Percentiles rank a stretch among this genome's conserved stretches.
These are phyloP conservation scores for Anguilla obscura DNA, from an alignment of 2,797 vertebrate species.

Conservation along the genomic window DNA sequence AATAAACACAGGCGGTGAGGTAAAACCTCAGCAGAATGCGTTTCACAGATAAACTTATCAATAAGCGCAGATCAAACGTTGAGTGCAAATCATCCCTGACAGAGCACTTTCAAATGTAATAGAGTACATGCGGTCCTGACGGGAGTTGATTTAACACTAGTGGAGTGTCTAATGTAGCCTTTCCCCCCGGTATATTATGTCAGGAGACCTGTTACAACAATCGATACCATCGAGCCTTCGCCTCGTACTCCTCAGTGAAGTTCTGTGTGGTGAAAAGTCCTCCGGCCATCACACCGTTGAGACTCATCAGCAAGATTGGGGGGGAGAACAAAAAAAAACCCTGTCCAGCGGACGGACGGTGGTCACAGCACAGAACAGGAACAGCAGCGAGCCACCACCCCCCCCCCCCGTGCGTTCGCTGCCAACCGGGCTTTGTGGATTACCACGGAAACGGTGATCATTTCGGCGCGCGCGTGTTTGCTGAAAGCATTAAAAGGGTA, in stretches of 20 bases:
- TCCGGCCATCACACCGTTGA: not conserved
- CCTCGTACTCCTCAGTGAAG: not conserved
- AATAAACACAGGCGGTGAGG: not conserved
- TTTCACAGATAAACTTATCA: not conserved
- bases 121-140: not conserved
- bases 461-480: constrained; percentile 29
- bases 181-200: not conserved
- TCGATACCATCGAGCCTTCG: not conserved
- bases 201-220: no score
- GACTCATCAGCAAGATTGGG: not conserved
- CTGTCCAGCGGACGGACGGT: no score
- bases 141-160: not conserved
- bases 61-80: not conserved
- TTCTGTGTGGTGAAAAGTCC: not conserved
- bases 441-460: constrained; percentile 5
- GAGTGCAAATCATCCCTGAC: not conserved
- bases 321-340: not conserved
- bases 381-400: not conserved
- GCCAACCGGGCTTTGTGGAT: constrained; percentile 25
- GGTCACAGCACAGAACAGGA: not conserved
- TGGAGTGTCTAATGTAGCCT: not conserved
- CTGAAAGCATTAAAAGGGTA: constrained; percentile 22
- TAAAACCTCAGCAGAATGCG: not conserved
- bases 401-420: not conserved
- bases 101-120: not conserved